Evolutionary conservation across 1,140 invertebrate species (phyloP), one percentile per base, ranked within the genome.

Genomic region (Apis dorsata): DNA sequence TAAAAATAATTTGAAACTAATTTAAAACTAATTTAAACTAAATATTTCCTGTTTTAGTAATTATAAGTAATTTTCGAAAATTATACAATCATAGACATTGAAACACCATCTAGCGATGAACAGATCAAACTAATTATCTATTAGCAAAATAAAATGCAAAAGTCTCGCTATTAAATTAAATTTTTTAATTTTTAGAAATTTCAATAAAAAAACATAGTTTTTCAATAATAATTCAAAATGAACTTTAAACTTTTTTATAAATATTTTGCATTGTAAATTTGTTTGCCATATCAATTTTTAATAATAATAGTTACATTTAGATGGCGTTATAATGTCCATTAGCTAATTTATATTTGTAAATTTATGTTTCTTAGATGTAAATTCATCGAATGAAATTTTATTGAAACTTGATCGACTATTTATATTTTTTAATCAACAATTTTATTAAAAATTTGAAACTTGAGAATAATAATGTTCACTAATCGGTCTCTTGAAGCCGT

Each of bases 401-500:
- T 7, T 19, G 34, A 57, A 10, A 62, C 13, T 59, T n/a, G 1
- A 49, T 57, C 62, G 11, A 44, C 15, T n/a, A 10, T 53, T 70
- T 71, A 53, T 53, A 53, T 75, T 9, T 62, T 28, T 12, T 24
- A 9, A 74, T 55, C 2, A 28, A 17, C 9, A 17, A 21, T 21
- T 13, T 34, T 49, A 13, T 21, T 53, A 34, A 11, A 51, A 17
- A 7, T 10, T 49, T 49, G 11, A 1, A 10, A 21, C 28, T 49
- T 51, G 28, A 9, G 0, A 44, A 28, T 15, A 62, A 89, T 24
- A 79, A 93, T 92, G 92, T 93, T 93, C 71, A 86, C 21, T 49
- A 82, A 92, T 73, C 83, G 88, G 28, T 89, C 91, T 0, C 85
- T 84, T 17, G 92, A 91, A 15, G 49, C 90, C 63, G 89, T 92